These are phyloP conservation scores for Chymomyza fuscimana DNA, from an alignment of 2,888 invertebrate species.

Conservation along the genomic window DNA sequence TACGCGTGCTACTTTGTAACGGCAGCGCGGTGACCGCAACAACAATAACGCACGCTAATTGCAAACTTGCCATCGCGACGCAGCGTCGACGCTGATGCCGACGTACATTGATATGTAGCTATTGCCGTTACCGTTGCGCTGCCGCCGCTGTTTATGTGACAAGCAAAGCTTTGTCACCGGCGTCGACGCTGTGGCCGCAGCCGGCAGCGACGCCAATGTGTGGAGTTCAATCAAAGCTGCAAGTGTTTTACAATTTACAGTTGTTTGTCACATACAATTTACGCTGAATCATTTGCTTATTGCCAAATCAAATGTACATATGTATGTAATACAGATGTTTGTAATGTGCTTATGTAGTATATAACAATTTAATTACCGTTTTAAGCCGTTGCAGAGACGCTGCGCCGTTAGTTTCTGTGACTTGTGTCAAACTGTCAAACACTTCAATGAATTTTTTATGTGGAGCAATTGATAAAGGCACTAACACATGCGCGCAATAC, in stretches of 20 bases:
- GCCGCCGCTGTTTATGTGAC: conserved; percentile 3
- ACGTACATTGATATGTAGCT: conserved; percentile 30
- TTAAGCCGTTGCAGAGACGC: conserved; percentile 52
- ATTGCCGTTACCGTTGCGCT: conserved; percentile 13
- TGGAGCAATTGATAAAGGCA: conserved; percentile 70
- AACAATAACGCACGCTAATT: conserved; percentile 67
- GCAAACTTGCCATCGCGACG: conserved; percentile 57
- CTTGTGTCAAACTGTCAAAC: conserved; percentile 52
- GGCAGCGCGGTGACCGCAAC: conserved; percentile 16
- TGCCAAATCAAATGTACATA: conserved; percentile 59
- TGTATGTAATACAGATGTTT: no score
- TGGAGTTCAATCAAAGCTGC: conserved; percentile 55
- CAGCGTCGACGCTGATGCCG: neutral
- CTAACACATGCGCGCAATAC: conserved; percentile 1
- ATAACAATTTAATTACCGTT: conserved; percentile 62
- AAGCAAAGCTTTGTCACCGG: conserved; percentile 20
- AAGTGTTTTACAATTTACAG: conserved; percentile 70
- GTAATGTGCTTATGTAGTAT: neutral
- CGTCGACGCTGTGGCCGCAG: conserved; percentile 9
- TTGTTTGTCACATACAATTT: conserved; percentile 47
- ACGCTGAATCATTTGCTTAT: conserved; percentile 71
- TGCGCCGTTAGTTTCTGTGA: conserved; percentile 1
- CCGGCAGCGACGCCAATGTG: neutral
- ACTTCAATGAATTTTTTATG: conserved; percentile 68
- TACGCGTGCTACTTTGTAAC: neutral